Evolutionary conservation across 1,140 invertebrate genomes (phyloP).

Genomic region (Bombus superbus): DNA sequence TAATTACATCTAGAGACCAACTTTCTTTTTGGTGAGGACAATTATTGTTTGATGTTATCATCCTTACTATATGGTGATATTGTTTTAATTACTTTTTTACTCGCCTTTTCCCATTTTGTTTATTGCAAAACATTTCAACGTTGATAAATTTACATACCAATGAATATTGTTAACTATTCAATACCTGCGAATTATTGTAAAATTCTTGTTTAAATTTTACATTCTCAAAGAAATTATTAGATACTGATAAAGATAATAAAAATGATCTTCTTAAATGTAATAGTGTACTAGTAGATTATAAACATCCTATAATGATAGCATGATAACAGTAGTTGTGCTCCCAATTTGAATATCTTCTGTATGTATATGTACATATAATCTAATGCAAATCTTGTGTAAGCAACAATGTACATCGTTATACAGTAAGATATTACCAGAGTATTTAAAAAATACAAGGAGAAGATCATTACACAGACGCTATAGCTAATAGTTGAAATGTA

Average conservation of each 20-base stretch:
- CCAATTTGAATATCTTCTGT: conserved; percentile 64
- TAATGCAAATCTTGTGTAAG: conserved; percentile 63
- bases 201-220: not conserved
- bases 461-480: not conserved
- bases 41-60: conserved; percentile 55
- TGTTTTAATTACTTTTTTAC: not conserved
- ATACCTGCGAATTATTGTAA: not conserved
- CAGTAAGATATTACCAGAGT: conserved; percentile 20
- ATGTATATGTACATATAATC: conserved; percentile 76
- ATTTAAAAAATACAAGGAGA: not conserved
- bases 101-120: no score
- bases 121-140: not conserved
- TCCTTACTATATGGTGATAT: not conserved
- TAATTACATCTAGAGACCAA: conserved; percentile 1
- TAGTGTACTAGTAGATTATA: conserved; percentile 12
- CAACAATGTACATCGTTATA: conserved; percentile 40
- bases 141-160: not conserved
- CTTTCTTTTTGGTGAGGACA: conserved; percentile 43
- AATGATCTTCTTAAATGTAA: conserved; percentile 33
- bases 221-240: conserved; percentile 1
- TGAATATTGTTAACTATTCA: not conserved
- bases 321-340: conserved; percentile 58
- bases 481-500: conserved; percentile 23
- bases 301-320: conserved; percentile 54
- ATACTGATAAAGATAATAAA: not conserved